Evolutionary conservation across 2,888 invertebrate species (phyloP).

Genomic region (Xestia sexstrigata): DNA sequence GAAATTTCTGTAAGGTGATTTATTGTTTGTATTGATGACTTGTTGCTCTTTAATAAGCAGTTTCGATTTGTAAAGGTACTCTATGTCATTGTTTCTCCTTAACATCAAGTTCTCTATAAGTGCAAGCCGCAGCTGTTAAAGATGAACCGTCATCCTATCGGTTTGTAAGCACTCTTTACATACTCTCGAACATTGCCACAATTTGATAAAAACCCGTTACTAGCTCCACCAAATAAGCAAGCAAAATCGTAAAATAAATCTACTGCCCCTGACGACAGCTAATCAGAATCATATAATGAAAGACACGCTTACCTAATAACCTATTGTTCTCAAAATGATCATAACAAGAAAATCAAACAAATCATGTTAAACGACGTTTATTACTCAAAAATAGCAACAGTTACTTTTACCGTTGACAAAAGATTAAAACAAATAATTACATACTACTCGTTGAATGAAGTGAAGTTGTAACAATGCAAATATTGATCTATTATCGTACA

Average conservation of each 20-base stretch:
- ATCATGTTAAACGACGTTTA: constrained; percentile 29
- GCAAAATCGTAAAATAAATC: neutral
- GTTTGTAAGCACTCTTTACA: neutral
- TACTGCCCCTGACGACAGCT: neutral
- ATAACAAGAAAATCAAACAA: constrained; percentile 32
- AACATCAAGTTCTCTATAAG: neutral
- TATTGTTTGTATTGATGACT: constrained; percentile 65
- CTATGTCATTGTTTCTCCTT: neutral
- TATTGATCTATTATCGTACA: constrained; percentile 76
- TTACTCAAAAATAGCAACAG: constrained; percentile 50
- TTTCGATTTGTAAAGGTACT: constrained; percentile 39
- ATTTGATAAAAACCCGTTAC: neutral
- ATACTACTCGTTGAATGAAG: constrained; percentile 32
- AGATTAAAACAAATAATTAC: constrained; percentile 53
- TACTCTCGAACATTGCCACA: neutral
- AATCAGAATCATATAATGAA: neutral
- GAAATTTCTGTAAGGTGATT: constrained; percentile 64
- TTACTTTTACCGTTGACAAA: constrained; percentile 55
- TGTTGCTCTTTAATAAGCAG: constrained; percentile 34
- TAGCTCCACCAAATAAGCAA: neutral
- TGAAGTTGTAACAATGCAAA: constrained; percentile 64
- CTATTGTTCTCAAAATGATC: constrained; percentile 16
- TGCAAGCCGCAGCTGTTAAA: neutral
- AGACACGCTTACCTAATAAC: constrained; percentile 22
- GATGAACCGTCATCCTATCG: neutral